Evolutionary conservation across 2,797 vertebrate species (phyloP), one percentile per base, ranked within the genome.

Genomic region (Fistularia commersonii): DNA sequence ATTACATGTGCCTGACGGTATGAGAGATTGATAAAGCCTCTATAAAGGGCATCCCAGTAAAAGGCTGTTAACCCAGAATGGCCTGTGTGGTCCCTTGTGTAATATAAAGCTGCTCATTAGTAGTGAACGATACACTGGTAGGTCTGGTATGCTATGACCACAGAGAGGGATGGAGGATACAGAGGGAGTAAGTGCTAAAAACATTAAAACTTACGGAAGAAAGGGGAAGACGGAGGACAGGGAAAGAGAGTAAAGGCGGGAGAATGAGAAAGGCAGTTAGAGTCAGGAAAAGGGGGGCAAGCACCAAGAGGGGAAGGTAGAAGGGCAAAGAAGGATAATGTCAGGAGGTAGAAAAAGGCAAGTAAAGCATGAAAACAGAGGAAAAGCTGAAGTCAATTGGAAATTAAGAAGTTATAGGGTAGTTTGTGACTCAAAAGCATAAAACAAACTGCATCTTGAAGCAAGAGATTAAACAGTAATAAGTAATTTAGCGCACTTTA

Each of bases 31-130:
- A 88, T 85, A 82, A 84, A 76, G 77, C 77, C 66, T 85, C 78
- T 68, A 79, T 82, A 83, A 87, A 85, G 84, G 86, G 74, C 81
- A 85, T 85, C 69, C 61, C 79, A 82, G 82, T 85, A 86, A 86
- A 86, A 87, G 83, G 82, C 82, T 84, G 84, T 87, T 88, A 87
- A 87, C 85, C 85, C 74, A 75, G 69, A 84, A 82, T 81, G 82
- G 82, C 84, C 84, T 51, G 58, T 64, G 69, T 69, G 72, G 72
- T 87, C 87, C 84, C 85, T 51, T 41, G 85, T 81, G 85, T 78
- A 80, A 85, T 82, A 86, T 87, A 84, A 87, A 87, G 76, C 80
- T 76, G 72, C 82, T 88, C 84, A 79, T 88, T 88, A 88, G 84
- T 82, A 75, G 79, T 78, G 81, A 88, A 88, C 83, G 72, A 88